phyloP scores from a whole-genome alignment of 2,888 invertebrate species.

The Metopia argyrocephala region DNA sequence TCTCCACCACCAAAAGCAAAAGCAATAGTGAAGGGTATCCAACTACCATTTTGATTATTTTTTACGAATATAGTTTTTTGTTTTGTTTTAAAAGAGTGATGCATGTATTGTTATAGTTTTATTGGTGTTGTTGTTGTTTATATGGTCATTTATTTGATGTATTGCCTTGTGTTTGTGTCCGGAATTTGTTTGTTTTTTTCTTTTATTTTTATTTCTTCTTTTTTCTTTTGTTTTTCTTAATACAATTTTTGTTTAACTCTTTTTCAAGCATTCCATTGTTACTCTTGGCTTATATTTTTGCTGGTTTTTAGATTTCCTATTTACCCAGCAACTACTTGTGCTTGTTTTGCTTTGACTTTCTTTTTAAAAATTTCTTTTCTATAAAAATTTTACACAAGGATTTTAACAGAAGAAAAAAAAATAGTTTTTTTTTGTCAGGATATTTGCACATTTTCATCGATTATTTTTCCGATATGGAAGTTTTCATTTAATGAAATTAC shows the following conservation, averaged over 20 bases:
- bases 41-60: too few species aligned
- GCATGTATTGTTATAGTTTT: slow-evolving; percentile 24
- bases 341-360: not conserved
- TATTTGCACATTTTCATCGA: slow-evolving; percentile 4
- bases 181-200: slow-evolving; percentile 46
- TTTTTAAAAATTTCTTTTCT: not conserved
- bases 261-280: not conserved
- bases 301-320: too few species aligned
- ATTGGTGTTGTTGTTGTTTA: slow-evolving; percentile 45
- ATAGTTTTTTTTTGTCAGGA: not conserved
- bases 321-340: not conserved
- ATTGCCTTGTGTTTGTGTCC: slow-evolving; percentile 44
- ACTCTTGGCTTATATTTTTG: not conserved
- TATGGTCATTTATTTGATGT: slow-evolving; percentile 61
- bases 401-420: not conserved
- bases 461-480: not conserved
- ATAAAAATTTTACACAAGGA: not conserved
- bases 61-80: too few species aligned
- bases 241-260: not conserved
- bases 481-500: not conserved
- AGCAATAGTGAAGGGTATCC: too few species aligned
- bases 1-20: not conserved
- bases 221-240: slow-evolving; percentile 52
- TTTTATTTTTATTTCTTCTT: not conserved
- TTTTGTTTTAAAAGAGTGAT: too few species aligned